Conservation (phyloP, 2,113 vertebrate genomes). For the Corythornis madagascariensis region DNA sequence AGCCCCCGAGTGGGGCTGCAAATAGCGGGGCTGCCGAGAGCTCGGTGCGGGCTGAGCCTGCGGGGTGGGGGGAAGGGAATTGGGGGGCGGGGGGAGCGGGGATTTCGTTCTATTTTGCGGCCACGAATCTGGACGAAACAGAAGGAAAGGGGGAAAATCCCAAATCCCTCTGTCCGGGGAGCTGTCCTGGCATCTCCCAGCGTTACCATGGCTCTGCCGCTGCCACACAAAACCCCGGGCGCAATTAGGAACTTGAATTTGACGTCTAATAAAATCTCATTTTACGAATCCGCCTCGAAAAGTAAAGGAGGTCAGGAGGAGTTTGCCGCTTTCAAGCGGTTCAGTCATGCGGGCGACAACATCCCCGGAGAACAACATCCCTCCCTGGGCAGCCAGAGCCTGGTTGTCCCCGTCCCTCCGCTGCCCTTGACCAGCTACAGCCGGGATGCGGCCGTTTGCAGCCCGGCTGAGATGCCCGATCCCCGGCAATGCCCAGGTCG, state of each 20-base stretch:
- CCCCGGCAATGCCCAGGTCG: neutral
- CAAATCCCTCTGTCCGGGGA: neutral
- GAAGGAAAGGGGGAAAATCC: neutral
- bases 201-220: conserved; percentile 47
- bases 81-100: neutral
- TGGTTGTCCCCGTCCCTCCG: neutral
- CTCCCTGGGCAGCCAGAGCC: neutral
- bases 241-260: conserved; percentile 24
- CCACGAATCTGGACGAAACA: neutral
- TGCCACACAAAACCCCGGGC: neutral
- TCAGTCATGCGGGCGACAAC: neutral
- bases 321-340: neutral
- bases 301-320: neutral
- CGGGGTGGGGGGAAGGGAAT: neutral
- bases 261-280: conserved; percentile 33
- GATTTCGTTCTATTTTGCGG: neutral
- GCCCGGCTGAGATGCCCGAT: neutral
- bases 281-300: neutral
- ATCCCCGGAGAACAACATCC: neutral
- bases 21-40: neutral
- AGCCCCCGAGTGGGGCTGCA: neutral
- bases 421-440: neutral
- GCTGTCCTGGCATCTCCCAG: conserved; percentile 12
- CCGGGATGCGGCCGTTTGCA: neutral
- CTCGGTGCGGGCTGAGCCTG: neutral